These are phyloP conservation scores for Choristoneura fumiferana DNA, from an alignment of 1,140 invertebrate species.

Conservation along the genomic window DNA sequence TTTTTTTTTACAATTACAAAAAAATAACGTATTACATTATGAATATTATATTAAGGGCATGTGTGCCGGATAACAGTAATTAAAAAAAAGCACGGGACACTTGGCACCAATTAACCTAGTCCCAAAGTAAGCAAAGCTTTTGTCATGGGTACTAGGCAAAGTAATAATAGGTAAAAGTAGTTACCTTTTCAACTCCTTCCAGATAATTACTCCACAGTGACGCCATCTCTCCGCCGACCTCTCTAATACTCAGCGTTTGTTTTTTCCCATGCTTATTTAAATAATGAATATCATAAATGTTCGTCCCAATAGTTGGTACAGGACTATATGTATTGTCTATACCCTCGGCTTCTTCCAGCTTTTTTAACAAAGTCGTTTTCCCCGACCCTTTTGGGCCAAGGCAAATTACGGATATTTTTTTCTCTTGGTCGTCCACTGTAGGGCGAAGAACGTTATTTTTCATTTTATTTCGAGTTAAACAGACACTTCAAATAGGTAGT, in stretches of 20 bases:
- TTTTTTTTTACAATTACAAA: too few relatives aligned
- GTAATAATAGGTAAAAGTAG: too few relatives aligned
- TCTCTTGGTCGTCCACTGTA: conserved; percentile 63
- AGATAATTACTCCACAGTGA: conserved; percentile 88
- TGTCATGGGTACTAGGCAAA: too few relatives aligned
- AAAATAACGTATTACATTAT: too few relatives aligned
- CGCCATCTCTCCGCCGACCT: conserved; percentile 89
- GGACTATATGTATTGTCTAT: conserved; percentile 86
- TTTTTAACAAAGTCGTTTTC: conserved; percentile 88
- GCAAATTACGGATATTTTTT: conserved; percentile 81
- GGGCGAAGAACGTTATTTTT: background rate
- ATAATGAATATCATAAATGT: conserved; percentile 83
- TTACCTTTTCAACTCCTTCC: conserved; percentile 82
- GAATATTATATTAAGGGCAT: too few relatives aligned
- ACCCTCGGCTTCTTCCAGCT: conserved; percentile 81
- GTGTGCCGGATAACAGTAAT: too few relatives aligned
- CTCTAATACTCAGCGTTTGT: conserved; percentile 73
- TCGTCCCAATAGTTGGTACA: conserved; percentile 88
- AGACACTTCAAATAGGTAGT: background rate
- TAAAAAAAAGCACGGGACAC: too few relatives aligned
- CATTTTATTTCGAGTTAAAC: background rate
- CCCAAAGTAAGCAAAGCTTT: too few relatives aligned
- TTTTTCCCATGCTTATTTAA: conserved; percentile 75
- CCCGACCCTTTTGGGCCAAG: conserved; percentile 88
- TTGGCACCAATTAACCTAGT: too few relatives aligned